A percentile compares a stretch with the other conserved stretches of the same genome.
These are phyloP conservation scores for Falco columbarius DNA, from an alignment of 2,797 vertebrate genomes.

Conservation along the genomic window DNA sequence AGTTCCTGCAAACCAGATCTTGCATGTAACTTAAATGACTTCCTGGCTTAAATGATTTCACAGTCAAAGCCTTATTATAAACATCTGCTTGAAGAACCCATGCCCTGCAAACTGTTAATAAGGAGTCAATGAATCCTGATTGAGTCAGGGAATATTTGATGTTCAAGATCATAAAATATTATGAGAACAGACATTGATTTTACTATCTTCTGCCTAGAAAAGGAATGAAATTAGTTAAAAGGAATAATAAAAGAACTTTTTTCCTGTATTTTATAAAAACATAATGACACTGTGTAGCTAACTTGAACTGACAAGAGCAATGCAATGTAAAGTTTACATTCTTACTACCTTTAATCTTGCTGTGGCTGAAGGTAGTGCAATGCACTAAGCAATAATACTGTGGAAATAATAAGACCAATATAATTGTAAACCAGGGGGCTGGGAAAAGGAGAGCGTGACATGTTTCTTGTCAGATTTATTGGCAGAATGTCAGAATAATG, in stretches of 20 bases:
- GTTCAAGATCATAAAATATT: conserved; percentile 32
- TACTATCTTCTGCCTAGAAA: neutral
- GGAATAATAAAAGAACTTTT: neutral
- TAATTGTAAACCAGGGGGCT: neutral
- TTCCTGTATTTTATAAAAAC: neutral
- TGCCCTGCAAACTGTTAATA: neutral
- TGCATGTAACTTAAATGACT: neutral
- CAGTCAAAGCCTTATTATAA: neutral
- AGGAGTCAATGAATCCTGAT: conserved; percentile 17
- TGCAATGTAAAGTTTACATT: neutral
- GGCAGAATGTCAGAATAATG: neutral
- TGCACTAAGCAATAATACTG: neutral
- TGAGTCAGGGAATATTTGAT: conserved; percentile 35
- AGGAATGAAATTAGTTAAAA: neutral
- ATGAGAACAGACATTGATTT: conserved; percentile 15
- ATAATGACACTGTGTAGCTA: neutral
- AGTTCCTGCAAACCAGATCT: neutral
- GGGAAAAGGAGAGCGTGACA: neutral
- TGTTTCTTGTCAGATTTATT: neutral
- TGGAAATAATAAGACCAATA: neutral
- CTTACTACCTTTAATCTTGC: neutral
- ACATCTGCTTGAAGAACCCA: neutral
- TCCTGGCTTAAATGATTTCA: neutral
- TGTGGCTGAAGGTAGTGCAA: neutral
- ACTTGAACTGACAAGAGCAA: neutral